These are phyloP conservation scores for Collichthys lucidus DNA, from an alignment of 2,113 vertebrate species.

Conservation along the genomic window DNA sequence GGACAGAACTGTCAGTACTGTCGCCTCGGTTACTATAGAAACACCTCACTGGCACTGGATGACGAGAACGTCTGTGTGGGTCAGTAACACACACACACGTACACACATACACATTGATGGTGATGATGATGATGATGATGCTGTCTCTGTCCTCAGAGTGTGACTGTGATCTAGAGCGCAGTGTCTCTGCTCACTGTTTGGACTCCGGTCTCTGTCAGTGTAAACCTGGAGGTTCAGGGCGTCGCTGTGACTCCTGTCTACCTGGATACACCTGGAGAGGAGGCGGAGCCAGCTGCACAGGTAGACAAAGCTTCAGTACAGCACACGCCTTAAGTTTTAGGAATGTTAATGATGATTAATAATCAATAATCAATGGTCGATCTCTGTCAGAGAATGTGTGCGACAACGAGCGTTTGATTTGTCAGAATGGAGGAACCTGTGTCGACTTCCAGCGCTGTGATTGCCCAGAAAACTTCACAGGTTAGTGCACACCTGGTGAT, in stretches of 20 bases:
- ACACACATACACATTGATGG: not conserved
- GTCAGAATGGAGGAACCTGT: slow-evolving; percentile 95
- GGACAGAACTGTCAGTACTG: slow-evolving; percentile 96
- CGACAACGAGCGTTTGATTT: slow-evolving; percentile 86
- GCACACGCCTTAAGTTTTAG: not conserved
- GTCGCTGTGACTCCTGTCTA: slow-evolving; percentile 92
- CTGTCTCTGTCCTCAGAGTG: slow-evolving; percentile 84
- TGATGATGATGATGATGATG: not conserved
- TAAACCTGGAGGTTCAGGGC: slow-evolving; percentile 86
- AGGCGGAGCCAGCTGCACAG: slow-evolving; percentile 78
- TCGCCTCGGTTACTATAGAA: slow-evolving; percentile 93
- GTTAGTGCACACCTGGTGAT: slow-evolving; percentile 36
- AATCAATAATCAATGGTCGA: not conserved
- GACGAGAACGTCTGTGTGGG: slow-evolving; percentile 91
- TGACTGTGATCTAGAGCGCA: slow-evolving; percentile 89
- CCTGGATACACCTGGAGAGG: slow-evolving; percentile 92
- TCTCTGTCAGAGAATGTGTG: slow-evolving; percentile 88
- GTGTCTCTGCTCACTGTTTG: slow-evolving; percentile 90
- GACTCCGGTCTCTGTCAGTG: slow-evolving; percentile 93
- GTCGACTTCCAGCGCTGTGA: slow-evolving; percentile 89
- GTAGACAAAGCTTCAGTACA: slow-evolving; percentile 22
- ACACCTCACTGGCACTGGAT: slow-evolving; percentile 86
- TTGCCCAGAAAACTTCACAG: slow-evolving; percentile 81
- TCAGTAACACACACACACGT: slow-evolving; percentile 75
- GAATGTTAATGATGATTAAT: not conserved